A percentile compares a stretch with the other conserved stretches of the same genome.
These are phyloP conservation scores for Plutella xylostella DNA, from an alignment of 2,888 invertebrate genomes.

Conservation along the genomic window DNA sequence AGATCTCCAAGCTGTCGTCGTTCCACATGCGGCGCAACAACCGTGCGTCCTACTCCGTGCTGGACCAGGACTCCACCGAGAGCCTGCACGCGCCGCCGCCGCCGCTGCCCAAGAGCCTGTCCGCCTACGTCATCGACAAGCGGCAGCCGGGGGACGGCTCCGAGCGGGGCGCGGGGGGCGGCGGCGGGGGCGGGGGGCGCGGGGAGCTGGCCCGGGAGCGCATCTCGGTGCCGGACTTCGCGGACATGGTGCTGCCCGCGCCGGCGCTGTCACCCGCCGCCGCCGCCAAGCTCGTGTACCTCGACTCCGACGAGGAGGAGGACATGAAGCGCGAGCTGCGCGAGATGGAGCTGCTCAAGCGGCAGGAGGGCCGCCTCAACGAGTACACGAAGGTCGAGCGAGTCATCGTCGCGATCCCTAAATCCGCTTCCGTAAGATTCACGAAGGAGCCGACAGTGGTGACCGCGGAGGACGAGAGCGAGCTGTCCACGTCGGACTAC, in stretches of 20 bases:
- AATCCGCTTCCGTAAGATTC: conserved; percentile 71
- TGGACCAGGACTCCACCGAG: conserved; percentile 77
- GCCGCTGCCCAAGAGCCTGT: conserved; percentile 66
- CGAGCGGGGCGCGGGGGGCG: conserved; percentile 28
- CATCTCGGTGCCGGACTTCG: conserved; percentile 80
- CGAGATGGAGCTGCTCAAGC: conserved; percentile 13
- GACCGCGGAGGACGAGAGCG: conserved; percentile 68
- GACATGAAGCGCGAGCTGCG: conserved; percentile 33
- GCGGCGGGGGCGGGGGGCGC: conserved; percentile 32
- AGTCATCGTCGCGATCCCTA: conserved; percentile 60
- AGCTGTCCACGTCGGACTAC: conserved; percentile 79
- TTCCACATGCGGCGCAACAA: conserved; percentile 75
- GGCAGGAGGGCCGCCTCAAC: not conserved
- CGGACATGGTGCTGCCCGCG: conserved; percentile 72
- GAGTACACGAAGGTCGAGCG: conserved; percentile 30
- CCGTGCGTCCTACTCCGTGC: conserved; percentile 78
- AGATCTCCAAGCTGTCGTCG: conserved; percentile 79
- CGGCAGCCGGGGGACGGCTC: conserved; percentile 31
- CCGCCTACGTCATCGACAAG: conserved; percentile 68
- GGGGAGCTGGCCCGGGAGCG: conserved; percentile 73
- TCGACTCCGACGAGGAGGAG: conserved; percentile 77
- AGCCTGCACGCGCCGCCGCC: conserved; percentile 54
- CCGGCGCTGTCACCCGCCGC: conserved; percentile 76
- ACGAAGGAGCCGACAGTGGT: conserved; percentile 55
- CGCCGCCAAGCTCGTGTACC: conserved; percentile 75